These are phyloP conservation scores for Palloptera scutellata DNA, from an alignment of 2,888 invertebrate genomes.

Conservation along the genomic window DNA sequence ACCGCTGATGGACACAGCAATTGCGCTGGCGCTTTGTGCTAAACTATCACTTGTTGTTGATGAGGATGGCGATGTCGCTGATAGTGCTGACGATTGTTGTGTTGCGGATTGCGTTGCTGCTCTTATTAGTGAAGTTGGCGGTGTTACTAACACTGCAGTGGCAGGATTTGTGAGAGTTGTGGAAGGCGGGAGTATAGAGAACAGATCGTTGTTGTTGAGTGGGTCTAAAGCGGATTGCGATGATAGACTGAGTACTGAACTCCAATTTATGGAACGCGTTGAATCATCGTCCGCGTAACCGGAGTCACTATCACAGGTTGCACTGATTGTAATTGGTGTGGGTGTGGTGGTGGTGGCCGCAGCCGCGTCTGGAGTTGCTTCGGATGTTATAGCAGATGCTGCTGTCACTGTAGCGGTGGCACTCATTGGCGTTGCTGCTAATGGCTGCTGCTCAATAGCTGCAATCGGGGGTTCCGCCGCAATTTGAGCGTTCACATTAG, in stretches of 20 bases:
- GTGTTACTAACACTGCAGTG: conserved; percentile 52
- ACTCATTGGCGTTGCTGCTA: conserved; percentile 21
- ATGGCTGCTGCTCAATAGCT: conserved; percentile 32
- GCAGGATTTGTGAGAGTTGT: conserved; percentile 51
- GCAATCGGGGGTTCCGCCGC: conserved; percentile 29
- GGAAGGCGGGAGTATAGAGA: conserved; percentile 58
- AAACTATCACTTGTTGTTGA: conserved; percentile 22
- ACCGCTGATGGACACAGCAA: conserved; percentile 57
- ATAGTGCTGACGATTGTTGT: conserved; percentile 18
- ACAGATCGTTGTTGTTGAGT: conserved; percentile 80
- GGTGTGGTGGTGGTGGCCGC: conserved; percentile 51
- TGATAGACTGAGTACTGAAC: conserved; percentile 85
- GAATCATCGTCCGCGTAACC: conserved; percentile 80
- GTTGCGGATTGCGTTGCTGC: conserved; percentile 13
- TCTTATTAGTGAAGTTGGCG: conserved; percentile 16
- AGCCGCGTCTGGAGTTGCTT: conserved; percentile 13
- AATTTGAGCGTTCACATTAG: conserved; percentile 15
- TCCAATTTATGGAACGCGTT: conserved; percentile 88
- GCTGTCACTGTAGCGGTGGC: conserved; percentile 39
- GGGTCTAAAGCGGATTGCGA: conserved; percentile 87
- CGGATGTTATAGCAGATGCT: conserved; percentile 28
- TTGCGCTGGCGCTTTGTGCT: conserved; percentile 31
- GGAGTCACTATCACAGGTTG: conserved; percentile 71
- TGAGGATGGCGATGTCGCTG: conserved; percentile 20
- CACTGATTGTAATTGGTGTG: conserved; percentile 36